Percentiles rank a stretch among this genome's conserved stretches.
Evolutionary conservation across 2,113 vertebrate species (phyloP).

Genomic region (Ceyx melanurus): DNA sequence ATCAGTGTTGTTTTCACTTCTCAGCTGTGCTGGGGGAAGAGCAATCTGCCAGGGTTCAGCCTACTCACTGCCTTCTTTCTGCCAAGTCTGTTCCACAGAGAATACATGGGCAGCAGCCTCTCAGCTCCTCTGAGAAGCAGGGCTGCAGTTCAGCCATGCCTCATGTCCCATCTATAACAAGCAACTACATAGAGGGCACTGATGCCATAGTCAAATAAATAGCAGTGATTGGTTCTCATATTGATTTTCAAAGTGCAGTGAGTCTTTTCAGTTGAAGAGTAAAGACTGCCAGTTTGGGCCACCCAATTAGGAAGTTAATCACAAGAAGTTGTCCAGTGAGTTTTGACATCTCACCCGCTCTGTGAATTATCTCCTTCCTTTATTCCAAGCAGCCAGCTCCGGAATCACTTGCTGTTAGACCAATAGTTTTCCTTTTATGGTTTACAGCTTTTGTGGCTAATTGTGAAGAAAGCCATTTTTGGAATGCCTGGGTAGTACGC

Average conservation of each 20-base stretch:
- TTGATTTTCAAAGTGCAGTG: background rate
- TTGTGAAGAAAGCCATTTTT: constrained; percentile 55
- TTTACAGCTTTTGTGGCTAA: constrained; percentile 36
- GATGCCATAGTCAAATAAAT: background rate
- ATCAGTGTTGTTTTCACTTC: background rate
- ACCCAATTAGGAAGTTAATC: background rate
- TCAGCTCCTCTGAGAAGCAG: background rate
- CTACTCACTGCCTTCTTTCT: constrained; percentile 29
- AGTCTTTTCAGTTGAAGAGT: background rate
- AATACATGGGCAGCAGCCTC: constrained; percentile 2
- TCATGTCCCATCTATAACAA: rapidly evolving
- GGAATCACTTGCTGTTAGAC: background rate
- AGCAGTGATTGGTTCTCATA: background rate
- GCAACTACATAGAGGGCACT: background rate
- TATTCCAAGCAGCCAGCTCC: background rate
- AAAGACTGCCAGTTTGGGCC: background rate
- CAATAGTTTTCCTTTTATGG: constrained; percentile 32
- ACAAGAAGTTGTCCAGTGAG: background rate
- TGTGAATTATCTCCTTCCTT: background rate
- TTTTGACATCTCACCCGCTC: background rate
- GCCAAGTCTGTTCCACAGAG: background rate
- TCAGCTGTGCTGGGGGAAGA: constrained; percentile 29
- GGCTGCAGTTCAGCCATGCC: background rate
- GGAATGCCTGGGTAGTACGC: constrained; percentile 38
- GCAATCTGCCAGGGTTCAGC: constrained; percentile 42